Percentiles rank a stretch among this genome's conserved stretches.
Evolutionary conservation across 2,113 vertebrate species (phyloP).

Genomic region (Eretmochelys imbricata): DNA sequence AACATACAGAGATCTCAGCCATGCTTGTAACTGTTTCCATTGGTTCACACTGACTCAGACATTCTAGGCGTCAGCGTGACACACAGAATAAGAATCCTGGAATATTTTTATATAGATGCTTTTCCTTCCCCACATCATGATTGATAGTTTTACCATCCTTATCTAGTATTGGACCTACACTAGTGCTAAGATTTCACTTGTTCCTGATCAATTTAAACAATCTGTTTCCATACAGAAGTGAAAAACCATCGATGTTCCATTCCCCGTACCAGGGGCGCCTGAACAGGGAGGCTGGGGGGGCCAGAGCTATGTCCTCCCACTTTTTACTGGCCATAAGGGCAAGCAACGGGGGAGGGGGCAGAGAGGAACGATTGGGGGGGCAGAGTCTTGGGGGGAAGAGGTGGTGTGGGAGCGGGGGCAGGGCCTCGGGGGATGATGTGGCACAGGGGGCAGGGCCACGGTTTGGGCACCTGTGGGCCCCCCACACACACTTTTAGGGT

Average conservation of each 20-base stretch:
- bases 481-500: no score
- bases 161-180: neutral
- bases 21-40: neutral
- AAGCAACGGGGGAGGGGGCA: no score
- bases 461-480: no score
- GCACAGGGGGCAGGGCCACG: no score
- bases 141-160: neutral
- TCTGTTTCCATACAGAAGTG: neutral
- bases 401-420: no score
- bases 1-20: neutral
- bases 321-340: no score
- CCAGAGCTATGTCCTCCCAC: no score
- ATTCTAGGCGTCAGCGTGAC: neutral
- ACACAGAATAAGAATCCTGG: neutral
- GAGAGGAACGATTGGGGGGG: no score
- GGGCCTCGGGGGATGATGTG: no score
- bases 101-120: neutral
- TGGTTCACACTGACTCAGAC: neutral
- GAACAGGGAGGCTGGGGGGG: no score
- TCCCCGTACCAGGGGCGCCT: neutral
- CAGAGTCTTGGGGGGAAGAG: no score
- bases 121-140: accelerated
- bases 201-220: neutral
- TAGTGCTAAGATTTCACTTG: neutral
- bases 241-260: neutral